Conservation (phyloP, 2,113 vertebrate species). For the Catharus bicknelli region DNA sequence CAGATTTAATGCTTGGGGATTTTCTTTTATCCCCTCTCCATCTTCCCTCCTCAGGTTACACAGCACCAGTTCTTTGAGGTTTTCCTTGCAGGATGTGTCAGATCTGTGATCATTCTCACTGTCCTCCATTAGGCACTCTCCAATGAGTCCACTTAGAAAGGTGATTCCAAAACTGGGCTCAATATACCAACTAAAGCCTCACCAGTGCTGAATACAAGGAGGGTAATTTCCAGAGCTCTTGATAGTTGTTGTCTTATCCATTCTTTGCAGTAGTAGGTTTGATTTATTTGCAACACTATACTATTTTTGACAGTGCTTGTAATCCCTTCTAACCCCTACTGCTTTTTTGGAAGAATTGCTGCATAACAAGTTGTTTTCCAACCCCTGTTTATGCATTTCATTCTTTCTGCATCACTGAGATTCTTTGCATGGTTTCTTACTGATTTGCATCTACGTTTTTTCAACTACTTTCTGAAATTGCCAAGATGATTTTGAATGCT, state of each 20-base stretch:
- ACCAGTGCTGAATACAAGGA: neutral
- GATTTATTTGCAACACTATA: neutral
- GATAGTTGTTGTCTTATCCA: neutral
- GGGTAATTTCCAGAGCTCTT: neutral
- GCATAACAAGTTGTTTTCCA: conserved; percentile 6
- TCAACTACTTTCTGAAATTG: neutral
- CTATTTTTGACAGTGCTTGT: neutral
- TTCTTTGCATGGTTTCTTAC: conserved; percentile 17
- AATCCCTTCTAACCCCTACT: neutral
- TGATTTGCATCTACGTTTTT: neutral
- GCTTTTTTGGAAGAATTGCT: neutral
- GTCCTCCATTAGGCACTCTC: neutral
- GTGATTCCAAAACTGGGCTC: neutral
- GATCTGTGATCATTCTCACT: neutral
- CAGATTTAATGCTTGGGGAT: neutral
- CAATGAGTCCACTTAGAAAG: neutral
- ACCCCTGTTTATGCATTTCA: neutral
- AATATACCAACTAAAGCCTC: neutral
- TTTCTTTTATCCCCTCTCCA: neutral
- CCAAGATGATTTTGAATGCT: conserved; percentile 1
- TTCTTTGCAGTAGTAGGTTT: neutral
- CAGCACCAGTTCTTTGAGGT: neutral
- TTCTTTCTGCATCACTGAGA: neutral
- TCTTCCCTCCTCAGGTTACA: neutral
- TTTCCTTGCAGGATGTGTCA: neutral